Conservation (phyloP, 2,888 invertebrate genomes). For the Ophion ellenae region DNA sequence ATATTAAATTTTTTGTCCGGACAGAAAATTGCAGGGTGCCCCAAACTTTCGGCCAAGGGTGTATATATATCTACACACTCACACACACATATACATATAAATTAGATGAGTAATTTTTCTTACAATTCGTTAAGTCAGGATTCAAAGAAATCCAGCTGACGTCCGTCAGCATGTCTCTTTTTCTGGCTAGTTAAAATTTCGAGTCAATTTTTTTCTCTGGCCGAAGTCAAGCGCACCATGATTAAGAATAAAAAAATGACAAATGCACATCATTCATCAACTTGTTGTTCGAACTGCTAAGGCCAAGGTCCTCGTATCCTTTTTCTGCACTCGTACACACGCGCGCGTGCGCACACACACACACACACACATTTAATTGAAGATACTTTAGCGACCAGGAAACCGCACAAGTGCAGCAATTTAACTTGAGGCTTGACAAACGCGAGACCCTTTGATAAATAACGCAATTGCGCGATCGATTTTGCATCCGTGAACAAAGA, state of each 20-base stretch:
- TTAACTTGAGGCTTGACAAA: slow-evolving; percentile 1
- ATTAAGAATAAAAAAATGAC: neutral
- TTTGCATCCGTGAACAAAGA: slow-evolving; percentile 18
- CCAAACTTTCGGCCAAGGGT: too few relatives aligned
- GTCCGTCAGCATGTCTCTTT: neutral
- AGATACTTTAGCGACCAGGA: neutral
- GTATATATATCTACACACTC: too few relatives aligned
- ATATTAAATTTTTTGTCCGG: too few relatives aligned
- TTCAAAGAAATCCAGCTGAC: too few relatives aligned
- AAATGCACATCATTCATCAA: neutral
- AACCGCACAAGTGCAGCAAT: slow-evolving; percentile 5
- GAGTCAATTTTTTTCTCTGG: neutral
- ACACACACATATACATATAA: too few relatives aligned
- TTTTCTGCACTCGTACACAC: too few relatives aligned
- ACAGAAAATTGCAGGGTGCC: too few relatives aligned
- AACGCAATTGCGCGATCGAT: slow-evolving; percentile 34
- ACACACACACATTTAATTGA: neutral
- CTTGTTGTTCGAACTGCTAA: slow-evolving; percentile 6
- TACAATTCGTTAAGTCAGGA: too few relatives aligned
- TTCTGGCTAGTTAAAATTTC: neutral
- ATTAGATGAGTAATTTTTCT: too few relatives aligned
- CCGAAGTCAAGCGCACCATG: neutral
- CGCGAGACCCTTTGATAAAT: slow-evolving; percentile 2
- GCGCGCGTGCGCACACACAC: too few relatives aligned
- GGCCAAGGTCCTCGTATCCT: slow-evolving; percentile 32